Base-by-base conservation (phyloP, 1,140 invertebrate genomes). In the Popillia japonica region DNA sequence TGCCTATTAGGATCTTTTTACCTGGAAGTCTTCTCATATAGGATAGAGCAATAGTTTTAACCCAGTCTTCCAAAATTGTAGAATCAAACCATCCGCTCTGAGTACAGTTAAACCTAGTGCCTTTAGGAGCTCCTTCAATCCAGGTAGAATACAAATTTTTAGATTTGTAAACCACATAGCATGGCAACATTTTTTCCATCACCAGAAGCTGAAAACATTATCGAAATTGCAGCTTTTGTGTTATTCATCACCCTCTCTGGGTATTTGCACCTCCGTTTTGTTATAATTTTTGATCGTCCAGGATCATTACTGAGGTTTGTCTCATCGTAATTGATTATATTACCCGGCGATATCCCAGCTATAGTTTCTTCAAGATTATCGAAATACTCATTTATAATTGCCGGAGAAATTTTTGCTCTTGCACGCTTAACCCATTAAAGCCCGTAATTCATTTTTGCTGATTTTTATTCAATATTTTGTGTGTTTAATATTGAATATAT, bases 301-400 rank as follows among this genome's bases (percentile, higher is more conserved):
- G 85, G 86, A 75, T 87, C 84, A 82, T 87, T 86, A 8, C 78
- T 80, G 8, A 87, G 40, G 78, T 87, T 87, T 8, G 87, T 87
- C 79, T 87, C 87, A 78, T 87, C 86, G 79, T 86, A 87, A 78
- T 85, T 86, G 20, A 82, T 59, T 27, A 83, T 80, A 79, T 80
- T 80, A 72, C 14, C 40, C 75, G 77, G 61, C 40, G 81, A 79
- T 40, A 82, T 40, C 73, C 75, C 75, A 27, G 83, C 79, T 72
- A 86, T 79, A 75, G 81, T 72, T 42, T 73, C 44, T 77, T 77
- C 42, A 61, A 85, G 77, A 68, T 85, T 61, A 73, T 73, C 68
- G 41, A 78, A 78, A 59, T 85, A 87, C 40, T 82, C 75, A 44
- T 78, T 75, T 10, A 83, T 79, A 23, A 72, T 78, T 17, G 80